These are phyloP conservation scores for Chelonoidis abingdonii DNA, from an alignment of 2,113 vertebrate genomes.

Conservation along the genomic window DNA sequence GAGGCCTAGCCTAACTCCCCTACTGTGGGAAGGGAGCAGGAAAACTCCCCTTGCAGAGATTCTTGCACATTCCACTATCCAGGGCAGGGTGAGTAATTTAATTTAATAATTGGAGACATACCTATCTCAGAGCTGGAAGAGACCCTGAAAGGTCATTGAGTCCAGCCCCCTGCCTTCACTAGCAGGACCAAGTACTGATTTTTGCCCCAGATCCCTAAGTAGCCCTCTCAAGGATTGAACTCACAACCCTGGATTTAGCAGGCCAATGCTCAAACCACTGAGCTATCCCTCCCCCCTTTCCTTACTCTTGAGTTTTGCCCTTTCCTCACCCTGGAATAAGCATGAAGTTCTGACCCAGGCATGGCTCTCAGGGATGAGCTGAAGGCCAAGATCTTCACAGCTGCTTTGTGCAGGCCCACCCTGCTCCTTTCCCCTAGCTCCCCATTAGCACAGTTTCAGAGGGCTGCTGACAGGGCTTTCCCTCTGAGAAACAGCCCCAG, in stretches of 20 bases:
- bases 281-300: no score
- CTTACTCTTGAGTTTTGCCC: no score
- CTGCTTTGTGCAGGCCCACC: background rate
- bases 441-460: background rate
- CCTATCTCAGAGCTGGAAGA: no score
- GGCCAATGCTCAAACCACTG: no score
- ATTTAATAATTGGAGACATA: no score
- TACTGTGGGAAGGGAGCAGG: no score
- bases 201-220: no score
- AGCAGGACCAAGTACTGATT: no score
- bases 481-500: background rate
- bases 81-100: background rate
- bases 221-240: no score
- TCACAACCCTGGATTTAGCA: no score
- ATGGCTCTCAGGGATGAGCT: background rate
- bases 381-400: background rate
- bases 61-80: background rate
- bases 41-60: background rate
- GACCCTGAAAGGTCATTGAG: no score
- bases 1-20: background rate
- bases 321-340: background rate
- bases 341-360: background rate
- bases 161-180: no score
- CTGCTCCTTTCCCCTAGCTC: background rate
- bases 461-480: background rate